Evolutionary conservation across 2,888 invertebrate species (phyloP).

Genomic region (Notodonta ziczac): DNA sequence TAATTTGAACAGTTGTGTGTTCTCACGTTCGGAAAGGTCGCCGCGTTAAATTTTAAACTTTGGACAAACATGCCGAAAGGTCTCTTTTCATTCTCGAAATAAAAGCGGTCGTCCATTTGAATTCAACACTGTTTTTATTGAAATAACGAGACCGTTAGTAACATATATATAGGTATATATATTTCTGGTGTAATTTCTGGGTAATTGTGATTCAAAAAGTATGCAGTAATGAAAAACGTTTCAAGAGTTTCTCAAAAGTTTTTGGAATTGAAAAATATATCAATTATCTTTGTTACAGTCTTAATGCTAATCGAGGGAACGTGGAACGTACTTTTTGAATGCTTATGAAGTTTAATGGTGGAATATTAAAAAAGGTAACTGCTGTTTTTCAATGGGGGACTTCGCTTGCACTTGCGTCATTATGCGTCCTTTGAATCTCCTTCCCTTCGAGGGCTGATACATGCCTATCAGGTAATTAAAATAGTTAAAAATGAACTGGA

Average conservation of each 20-base stretch:
- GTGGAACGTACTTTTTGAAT: neutral
- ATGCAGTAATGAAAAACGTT: slow-evolving; percentile 25
- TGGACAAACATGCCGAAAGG: slow-evolving; percentile 31
- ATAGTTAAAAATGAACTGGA: too few species aligned
- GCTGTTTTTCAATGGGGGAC: too few species aligned
- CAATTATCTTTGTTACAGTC: slow-evolving; percentile 14
- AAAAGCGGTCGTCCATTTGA: slow-evolving; percentile 16
- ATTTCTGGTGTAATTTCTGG: slow-evolving; percentile 7
- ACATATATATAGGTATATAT: slow-evolving; percentile 11
- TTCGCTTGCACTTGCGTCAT: too few species aligned
- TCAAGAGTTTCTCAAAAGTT: neutral
- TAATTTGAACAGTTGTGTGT: slow-evolving; percentile 73
- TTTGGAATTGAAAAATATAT: slow-evolving; percentile 11
- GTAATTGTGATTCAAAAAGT: slow-evolving; percentile 21
- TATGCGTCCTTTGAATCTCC: too few species aligned
- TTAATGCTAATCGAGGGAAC: neutral
- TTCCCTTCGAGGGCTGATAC: too few species aligned
- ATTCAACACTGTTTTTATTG: slow-evolving; percentile 23
- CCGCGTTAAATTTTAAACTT: slow-evolving; percentile 50
- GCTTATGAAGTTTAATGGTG: neutral
- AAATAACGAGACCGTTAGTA: slow-evolving; percentile 11
- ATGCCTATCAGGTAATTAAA: too few species aligned
- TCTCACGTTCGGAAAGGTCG: slow-evolving; percentile 62
- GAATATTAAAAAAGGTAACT: too few species aligned
- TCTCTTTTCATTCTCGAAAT: slow-evolving; percentile 22